Evolutionary conservation across 2,888 invertebrate genomes (phyloP).

Genomic region (Agapetus fuscipes): DNA sequence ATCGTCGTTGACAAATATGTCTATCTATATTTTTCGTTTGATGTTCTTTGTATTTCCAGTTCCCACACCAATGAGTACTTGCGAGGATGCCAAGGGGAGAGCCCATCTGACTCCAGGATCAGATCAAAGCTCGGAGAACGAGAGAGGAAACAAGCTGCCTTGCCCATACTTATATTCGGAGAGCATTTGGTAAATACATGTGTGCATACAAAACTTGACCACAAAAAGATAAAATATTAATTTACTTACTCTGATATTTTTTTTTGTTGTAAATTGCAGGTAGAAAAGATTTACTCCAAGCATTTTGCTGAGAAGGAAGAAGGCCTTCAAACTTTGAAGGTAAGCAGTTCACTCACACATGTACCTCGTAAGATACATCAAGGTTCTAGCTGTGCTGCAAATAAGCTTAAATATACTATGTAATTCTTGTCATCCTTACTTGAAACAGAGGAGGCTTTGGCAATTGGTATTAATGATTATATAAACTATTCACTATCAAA

Average conservation of each 20-base stretch:
- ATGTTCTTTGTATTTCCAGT: slow-evolving; percentile 48
- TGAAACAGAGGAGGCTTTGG: no score
- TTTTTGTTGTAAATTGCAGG: no score
- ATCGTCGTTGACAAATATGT: no score
- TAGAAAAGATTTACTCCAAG: slow-evolving; percentile 84
- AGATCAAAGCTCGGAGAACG: slow-evolving; percentile 60
- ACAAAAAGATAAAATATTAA: neutral
- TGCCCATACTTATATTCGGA: slow-evolving; percentile 87
- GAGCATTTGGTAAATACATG: slow-evolving; percentile 61
- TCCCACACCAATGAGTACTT: slow-evolving; percentile 78
- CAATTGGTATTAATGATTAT: no score
- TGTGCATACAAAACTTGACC: slow-evolving; percentile 17
- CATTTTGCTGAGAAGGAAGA: slow-evolving; percentile 86
- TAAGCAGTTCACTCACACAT: slow-evolving; percentile 4
- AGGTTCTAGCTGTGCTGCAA: no score
- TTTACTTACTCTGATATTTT: neutral
- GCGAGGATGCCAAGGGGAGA: slow-evolving; percentile 54
- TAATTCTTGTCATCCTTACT: no score
- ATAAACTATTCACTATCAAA: no score
- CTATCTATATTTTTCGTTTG: no score
- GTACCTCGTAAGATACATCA: no score
- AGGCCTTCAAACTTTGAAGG: slow-evolving; percentile 57
- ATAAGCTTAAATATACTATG: no score
- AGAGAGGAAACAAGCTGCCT: slow-evolving; percentile 78
- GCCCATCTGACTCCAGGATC: slow-evolving; percentile 36